A percentile compares a stretch with the other conserved stretches of the same genome.
Conservation (phyloP, 2,888 invertebrate species). For the Glaucopsyche alexis region DNA sequence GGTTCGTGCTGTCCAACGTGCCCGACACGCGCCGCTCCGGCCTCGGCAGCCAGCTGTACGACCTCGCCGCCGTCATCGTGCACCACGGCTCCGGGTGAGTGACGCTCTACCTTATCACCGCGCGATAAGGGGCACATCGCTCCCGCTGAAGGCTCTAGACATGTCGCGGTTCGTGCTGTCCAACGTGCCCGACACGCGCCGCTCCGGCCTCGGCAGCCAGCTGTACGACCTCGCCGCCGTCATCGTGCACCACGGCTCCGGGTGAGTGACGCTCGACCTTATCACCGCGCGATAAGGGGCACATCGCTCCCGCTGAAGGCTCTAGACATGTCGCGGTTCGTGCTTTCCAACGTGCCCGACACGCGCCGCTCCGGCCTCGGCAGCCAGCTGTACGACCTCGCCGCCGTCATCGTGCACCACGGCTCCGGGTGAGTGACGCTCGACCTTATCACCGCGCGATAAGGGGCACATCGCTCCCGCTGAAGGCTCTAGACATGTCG, state of each 20-base stretch:
- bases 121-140: too few species aligned
- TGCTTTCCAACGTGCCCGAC: conserved; percentile 83
- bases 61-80: conserved; percentile 88
- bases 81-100: conserved; percentile 87
- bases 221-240: conserved; percentile 89
- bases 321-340: conserved; percentile 88
- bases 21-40: conserved; percentile 83
- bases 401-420: conserved; percentile 88
- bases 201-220: conserved; percentile 81
- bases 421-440: conserved; percentile 82
- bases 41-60: conserved; percentile 84
- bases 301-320: conserved; percentile 87
- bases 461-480: conserved; percentile 88
- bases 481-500: conserved; percentile 87
- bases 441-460: too few species aligned
- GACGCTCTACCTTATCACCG: too few species aligned
- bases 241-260: conserved; percentile 88
- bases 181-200: conserved; percentile 82
- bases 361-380: conserved; percentile 81
- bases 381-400: conserved; percentile 86
- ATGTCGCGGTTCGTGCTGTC: conserved; percentile 88
- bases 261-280: conserved; percentile 62
- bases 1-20: conserved; percentile 84
- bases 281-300: too few species aligned
- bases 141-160: conserved; percentile 87